Evolutionary conservation across 2,888 invertebrate species (phyloP).

Genomic region (Volucella inflata): DNA sequence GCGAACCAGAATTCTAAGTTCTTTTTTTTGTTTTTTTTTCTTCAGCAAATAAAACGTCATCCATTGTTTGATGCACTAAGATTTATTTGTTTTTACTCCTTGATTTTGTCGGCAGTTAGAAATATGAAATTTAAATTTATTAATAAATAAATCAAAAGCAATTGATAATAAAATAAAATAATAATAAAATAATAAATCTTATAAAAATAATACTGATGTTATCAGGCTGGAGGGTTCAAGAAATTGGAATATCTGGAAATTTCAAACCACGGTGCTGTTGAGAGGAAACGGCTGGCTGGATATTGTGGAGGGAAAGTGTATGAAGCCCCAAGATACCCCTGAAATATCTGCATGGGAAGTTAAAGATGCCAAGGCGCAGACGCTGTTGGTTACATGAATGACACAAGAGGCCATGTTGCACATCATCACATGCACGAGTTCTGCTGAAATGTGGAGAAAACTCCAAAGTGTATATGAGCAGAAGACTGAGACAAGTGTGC

Average conservation of each 20-base stretch:
- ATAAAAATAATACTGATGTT: slow-evolving; percentile 11
- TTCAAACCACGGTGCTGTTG: slow-evolving; percentile 22
- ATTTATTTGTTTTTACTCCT: too few species aligned
- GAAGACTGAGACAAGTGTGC: slow-evolving; percentile 9
- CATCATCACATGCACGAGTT: slow-evolving; percentile 19
- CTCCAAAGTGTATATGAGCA: slow-evolving; percentile 20
- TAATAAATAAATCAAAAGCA: too few species aligned
- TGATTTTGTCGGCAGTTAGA: too few species aligned
- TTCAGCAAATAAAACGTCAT: too few species aligned
- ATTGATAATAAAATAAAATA: too few species aligned
- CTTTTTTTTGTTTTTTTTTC: too few species aligned
- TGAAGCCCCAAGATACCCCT: slow-evolving; percentile 11
- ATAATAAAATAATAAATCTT: background rate
- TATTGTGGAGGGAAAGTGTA: slow-evolving; percentile 23
- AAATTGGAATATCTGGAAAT: slow-evolving; percentile 19
- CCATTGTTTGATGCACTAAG: too few species aligned
- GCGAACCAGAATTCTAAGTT: too few species aligned
- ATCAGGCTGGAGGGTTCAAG: slow-evolving; percentile 22
- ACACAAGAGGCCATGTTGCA: slow-evolving; percentile 18
- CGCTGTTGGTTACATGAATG: slow-evolving; percentile 15
- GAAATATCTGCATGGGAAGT: slow-evolving; percentile 13
- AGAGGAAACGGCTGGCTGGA: slow-evolving; percentile 19
- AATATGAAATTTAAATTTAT: too few species aligned
- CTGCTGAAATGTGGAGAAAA: slow-evolving; percentile 24
- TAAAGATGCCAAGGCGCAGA: slow-evolving; percentile 17